Evolutionary conservation across 2,797 vertebrate genomes (phyloP).

Genomic region (Fratercula arctica): DNA sequence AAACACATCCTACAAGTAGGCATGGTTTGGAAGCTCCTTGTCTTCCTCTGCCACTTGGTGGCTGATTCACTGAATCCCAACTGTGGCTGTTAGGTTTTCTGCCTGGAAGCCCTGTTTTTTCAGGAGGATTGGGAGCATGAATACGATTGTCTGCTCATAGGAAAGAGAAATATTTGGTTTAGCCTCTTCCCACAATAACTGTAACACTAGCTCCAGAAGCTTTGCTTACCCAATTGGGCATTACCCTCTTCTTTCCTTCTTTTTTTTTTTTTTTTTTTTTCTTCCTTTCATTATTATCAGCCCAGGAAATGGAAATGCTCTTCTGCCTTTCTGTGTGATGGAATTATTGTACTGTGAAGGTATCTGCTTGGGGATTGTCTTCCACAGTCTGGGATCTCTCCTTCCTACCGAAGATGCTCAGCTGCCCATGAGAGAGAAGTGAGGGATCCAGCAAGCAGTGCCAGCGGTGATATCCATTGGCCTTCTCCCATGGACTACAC

Average conservation of each 20-base stretch:
- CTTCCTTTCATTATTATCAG: not conserved
- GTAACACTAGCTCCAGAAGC: not conserved
- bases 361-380: not conserved
- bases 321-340: not conserved
- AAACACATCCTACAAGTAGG: not conserved
- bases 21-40: not conserved
- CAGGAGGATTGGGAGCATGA: not conserved
- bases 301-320: not conserved
- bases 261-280: not conserved
- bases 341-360: not conserved
- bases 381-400: not conserved
- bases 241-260: not conserved
- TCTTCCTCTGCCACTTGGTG: not conserved
- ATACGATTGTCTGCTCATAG: not conserved
- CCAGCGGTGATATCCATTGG: not conserved
- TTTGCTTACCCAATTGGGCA: not conserved
- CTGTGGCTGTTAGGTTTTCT: not conserved
- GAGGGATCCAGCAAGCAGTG: not conserved
- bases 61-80: not conserved
- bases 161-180: not conserved
- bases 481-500: not conserved
- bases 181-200: not conserved
- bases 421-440: rapidly evolving
- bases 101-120: not conserved
- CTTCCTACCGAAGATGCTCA: not conserved